Conservation (phyloP, 2,888 invertebrate genomes). For the Coleophora flavipennella region DNA sequence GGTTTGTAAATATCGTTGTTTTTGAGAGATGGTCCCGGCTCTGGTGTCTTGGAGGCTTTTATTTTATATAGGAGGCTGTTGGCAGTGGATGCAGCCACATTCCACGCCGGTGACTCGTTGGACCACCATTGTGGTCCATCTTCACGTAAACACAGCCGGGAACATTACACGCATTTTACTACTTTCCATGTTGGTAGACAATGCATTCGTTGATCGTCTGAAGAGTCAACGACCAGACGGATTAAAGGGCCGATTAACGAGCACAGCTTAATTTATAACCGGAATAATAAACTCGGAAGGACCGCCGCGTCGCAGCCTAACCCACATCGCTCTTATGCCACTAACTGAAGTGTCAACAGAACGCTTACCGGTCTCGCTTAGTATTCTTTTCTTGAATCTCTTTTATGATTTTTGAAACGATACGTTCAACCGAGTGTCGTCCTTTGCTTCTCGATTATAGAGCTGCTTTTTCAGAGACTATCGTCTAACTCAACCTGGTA, state of each 20-base stretch:
- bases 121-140: constrained; percentile 22
- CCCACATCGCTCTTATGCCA: constrained; percentile 35
- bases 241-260: constrained; percentile 69
- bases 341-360: constrained; percentile 48
- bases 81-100: constrained; percentile 49
- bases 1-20: constrained; percentile 14
- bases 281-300: constrained; percentile 62
- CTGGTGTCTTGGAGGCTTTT: constrained; percentile 3
- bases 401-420: constrained; percentile 19
- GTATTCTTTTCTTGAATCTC: constrained; percentile 14
- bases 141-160: constrained; percentile 34
- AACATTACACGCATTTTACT: constrained; percentile 41
- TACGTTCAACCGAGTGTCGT: constrained; percentile 17
- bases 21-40: not conserved
- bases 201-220: constrained; percentile 34
- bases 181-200: constrained; percentile 34
- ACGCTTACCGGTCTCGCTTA: constrained; percentile 18
- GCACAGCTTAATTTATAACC: constrained; percentile 64
- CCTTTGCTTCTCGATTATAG: constrained; percentile 18
- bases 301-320: constrained; percentile 28
- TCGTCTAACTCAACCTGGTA: constrained; percentile 40
- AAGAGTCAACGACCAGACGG: constrained; percentile 67
- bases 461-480: constrained; percentile 31
- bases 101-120: constrained; percentile 46
- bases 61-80: constrained; percentile 27